phyloP scores from a whole-genome alignment of 2,113 vertebrate species.

The Tonatia bakeri region DNA sequence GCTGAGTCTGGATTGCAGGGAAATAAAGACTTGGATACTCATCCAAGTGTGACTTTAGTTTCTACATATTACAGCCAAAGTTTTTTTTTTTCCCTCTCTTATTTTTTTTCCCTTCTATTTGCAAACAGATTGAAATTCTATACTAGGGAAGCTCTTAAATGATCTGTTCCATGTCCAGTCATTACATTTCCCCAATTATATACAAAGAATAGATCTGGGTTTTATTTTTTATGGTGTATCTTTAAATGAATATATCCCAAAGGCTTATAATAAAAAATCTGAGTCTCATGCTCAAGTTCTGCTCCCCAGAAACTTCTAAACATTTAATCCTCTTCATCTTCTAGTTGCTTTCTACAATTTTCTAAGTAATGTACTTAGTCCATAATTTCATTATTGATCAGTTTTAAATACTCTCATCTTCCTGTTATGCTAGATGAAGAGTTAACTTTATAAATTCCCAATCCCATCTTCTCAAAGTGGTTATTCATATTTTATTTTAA shows the following conservation, averaged over 20 bases:
- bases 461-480: not conserved
- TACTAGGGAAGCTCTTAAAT: not conserved
- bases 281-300: not conserved
- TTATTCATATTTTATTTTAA: not conserved
- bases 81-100: not conserved
- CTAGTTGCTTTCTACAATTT: not conserved
- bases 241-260: slow-evolving; percentile 41
- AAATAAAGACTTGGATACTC: not conserved
- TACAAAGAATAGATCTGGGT: slow-evolving; percentile 16
- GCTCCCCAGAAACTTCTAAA: not conserved
- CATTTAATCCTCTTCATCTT: not conserved
- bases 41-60: not conserved
- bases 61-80: not conserved
- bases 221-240: not conserved
- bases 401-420: not conserved
- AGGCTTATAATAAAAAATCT: not conserved
- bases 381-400: not conserved
- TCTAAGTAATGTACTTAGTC: not conserved
- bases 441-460: not conserved
- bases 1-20: slow-evolving; percentile 25
- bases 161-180: slow-evolving; percentile 1
- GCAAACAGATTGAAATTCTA: slow-evolving; percentile 31
- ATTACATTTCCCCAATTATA: slow-evolving; percentile 30
- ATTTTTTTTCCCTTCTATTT: not conserved
- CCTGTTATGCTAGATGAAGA: not conserved